phyloP scores from a whole-genome alignment of 2,888 invertebrate genomes.

The Drosophila monieri region DNA sequence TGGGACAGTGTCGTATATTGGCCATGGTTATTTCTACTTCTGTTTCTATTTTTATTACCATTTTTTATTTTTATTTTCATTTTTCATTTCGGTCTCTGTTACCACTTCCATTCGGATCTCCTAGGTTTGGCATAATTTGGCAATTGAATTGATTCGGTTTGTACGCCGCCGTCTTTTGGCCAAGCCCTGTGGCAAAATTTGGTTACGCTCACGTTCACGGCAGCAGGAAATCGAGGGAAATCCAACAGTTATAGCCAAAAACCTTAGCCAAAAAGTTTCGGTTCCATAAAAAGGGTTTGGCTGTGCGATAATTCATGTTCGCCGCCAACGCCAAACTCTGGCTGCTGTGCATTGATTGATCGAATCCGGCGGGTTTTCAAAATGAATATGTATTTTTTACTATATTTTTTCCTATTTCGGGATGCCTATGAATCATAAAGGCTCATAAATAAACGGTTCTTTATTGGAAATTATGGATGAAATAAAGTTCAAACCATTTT shows the following conservation, averaged over 20 bases:
- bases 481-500: not conserved
- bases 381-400: slow-evolving; percentile 1
- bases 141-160: slow-evolving; percentile 71
- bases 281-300: slow-evolving; percentile 74
- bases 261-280: slow-evolving; percentile 63
- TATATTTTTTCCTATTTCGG: not conserved
- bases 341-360: slow-evolving; percentile 67
- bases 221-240: slow-evolving; percentile 61
- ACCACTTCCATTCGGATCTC: slow-evolving; percentile 31
- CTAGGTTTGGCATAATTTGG: slow-evolving; percentile 70
- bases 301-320: slow-evolving; percentile 76
- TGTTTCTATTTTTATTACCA: slow-evolving; percentile 5
- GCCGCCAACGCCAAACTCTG: slow-evolving; percentile 65
- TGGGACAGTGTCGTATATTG: slow-evolving; percentile 70
- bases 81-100: slow-evolving; percentile 4
- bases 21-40: slow-evolving; percentile 51
- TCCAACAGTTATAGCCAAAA: slow-evolving; percentile 18
- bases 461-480: not conserved
- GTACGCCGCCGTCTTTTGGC: slow-evolving; percentile 39
- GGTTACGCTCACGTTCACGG: slow-evolving; percentile 79
- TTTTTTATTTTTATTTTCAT: slow-evolving; percentile 28
- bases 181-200: slow-evolving; percentile 76
- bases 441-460: not conserved
- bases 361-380: slow-evolving; percentile 47
- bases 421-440: not conserved